These are phyloP conservation scores for Saxidomus purpurata DNA, from an alignment of 1,140 invertebrate genomes.

Conservation along the genomic window DNA sequence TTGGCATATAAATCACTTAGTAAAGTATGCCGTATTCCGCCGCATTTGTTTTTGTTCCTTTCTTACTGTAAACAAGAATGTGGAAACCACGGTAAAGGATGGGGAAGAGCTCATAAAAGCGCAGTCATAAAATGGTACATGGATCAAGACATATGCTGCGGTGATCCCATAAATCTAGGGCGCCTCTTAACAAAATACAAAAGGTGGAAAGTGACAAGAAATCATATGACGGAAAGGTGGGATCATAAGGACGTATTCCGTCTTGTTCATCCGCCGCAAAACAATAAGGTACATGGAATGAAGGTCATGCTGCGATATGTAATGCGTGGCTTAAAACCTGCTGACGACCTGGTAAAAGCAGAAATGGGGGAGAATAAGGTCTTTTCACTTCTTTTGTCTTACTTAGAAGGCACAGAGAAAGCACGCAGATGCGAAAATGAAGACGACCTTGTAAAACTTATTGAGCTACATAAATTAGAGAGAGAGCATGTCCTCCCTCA, in stretches of 20 bases:
- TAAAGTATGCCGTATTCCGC: slow-evolving; percentile 85
- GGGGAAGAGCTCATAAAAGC: slow-evolving; percentile 87
- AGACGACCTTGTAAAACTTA: slow-evolving; percentile 86
- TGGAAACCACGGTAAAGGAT: neutral
- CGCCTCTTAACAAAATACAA: slow-evolving; percentile 89
- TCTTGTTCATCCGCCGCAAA: slow-evolving; percentile 89
- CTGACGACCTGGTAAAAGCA: slow-evolving; percentile 82
- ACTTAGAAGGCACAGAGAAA: slow-evolving; percentile 88
- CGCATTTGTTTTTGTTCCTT: slow-evolving; percentile 85
- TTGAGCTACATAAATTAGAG: slow-evolving; percentile 87
- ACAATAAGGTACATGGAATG: slow-evolving; percentile 65
- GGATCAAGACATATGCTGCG: slow-evolving; percentile 72
- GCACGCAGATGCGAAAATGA: slow-evolving; percentile 89
- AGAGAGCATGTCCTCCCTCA: slow-evolving; percentile 90
- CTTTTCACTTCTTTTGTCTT: slow-evolving; percentile 87
- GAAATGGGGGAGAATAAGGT: neutral
- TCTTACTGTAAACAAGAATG: slow-evolving; percentile 75
- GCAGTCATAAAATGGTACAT: slow-evolving; percentile 89
- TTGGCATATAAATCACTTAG: slow-evolving; percentile 73
- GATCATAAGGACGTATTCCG: slow-evolving; percentile 91
- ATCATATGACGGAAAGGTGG: slow-evolving; percentile 86
- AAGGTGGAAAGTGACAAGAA: slow-evolving; percentile 74
- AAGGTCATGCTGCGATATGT: slow-evolving; percentile 73
- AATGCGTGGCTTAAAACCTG: slow-evolving; percentile 85
- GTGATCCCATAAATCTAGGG: slow-evolving; percentile 88